Conservation (phyloP, 2,797 vertebrate genomes). For the Selene dorsalis region DNA sequence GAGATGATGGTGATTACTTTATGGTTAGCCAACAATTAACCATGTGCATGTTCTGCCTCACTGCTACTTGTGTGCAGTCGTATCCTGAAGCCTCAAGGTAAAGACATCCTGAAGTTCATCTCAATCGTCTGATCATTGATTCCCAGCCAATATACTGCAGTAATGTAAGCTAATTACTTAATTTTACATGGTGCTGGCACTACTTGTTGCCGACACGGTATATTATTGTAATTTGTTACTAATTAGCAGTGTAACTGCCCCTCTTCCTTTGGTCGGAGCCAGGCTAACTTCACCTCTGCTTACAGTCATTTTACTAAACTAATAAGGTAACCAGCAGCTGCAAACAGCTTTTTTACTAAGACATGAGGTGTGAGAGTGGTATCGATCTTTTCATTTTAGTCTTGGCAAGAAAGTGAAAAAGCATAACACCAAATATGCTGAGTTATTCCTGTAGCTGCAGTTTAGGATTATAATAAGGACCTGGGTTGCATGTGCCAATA, state of each 20-base stretch:
- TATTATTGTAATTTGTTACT: background rate
- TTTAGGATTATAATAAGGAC: background rate
- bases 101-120: too few species aligned
- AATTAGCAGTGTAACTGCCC: background rate
- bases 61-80: too few species aligned
- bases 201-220: background rate
- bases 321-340: background rate
- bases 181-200: background rate
- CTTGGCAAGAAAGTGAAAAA: background rate
- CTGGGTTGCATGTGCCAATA: slow-evolving; percentile 8
- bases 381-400: background rate
- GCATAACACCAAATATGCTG: background rate
- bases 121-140: too few species aligned
- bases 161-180: background rate
- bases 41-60: too few species aligned
- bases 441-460: background rate
- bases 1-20: too few species aligned
- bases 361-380: background rate
- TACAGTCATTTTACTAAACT: background rate
- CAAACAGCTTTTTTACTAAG: background rate
- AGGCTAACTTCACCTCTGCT: background rate
- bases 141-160: too few species aligned
- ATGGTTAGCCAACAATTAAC: too few species aligned
- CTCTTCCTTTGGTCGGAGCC: background rate
- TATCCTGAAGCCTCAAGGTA: too few species aligned